A percentile compares a stretch with the other conserved stretches of the same genome.
Evolutionary conservation across 2,113 vertebrate genomes (phyloP).

Genomic region (Megaceryle torquata): DNA sequence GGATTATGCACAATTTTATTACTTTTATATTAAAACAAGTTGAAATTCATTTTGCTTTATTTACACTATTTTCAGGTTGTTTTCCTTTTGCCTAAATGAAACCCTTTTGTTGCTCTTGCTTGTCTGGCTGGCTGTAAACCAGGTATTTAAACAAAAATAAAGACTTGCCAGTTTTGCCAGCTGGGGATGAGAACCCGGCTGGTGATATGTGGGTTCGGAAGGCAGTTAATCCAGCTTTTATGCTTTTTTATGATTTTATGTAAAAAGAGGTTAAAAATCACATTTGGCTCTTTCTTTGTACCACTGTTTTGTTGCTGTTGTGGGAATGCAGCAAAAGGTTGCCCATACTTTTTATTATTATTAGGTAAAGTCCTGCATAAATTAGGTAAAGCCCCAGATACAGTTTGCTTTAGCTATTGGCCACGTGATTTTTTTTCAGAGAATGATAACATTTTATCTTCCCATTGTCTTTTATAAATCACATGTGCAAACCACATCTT

Average conservation of each 20-base stretch:
- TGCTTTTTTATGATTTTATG: conserved; percentile 80
- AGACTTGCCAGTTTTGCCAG: conserved; percentile 81
- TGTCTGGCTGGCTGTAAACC: conserved; percentile 76
- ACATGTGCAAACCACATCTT: background rate
- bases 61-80: conserved; percentile 57
- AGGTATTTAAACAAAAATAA: conserved; percentile 82
- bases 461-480: background rate
- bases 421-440: conserved; percentile 1
- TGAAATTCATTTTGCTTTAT: conserved; percentile 52
- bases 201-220: conserved; percentile 74
- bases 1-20: conserved; percentile 24
- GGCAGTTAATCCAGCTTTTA: conserved; percentile 81
- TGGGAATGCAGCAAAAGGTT: conserved; percentile 71
- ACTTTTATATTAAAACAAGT: conserved; percentile 36
- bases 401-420: conserved; percentile 4
- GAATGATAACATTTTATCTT: background rate
- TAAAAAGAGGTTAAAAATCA: conserved; percentile 79
- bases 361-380: conserved; percentile 61
- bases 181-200: conserved; percentile 82
- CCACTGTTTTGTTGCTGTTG: conserved; percentile 70
- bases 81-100: conserved; percentile 68
- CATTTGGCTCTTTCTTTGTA: conserved; percentile 75
- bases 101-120: conserved; percentile 70
- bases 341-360: conserved; percentile 67
- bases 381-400: conserved; percentile 50